Evolutionary conservation across 2,797 vertebrate genomes (phyloP).

Genomic region (Morus bassanus): DNA sequence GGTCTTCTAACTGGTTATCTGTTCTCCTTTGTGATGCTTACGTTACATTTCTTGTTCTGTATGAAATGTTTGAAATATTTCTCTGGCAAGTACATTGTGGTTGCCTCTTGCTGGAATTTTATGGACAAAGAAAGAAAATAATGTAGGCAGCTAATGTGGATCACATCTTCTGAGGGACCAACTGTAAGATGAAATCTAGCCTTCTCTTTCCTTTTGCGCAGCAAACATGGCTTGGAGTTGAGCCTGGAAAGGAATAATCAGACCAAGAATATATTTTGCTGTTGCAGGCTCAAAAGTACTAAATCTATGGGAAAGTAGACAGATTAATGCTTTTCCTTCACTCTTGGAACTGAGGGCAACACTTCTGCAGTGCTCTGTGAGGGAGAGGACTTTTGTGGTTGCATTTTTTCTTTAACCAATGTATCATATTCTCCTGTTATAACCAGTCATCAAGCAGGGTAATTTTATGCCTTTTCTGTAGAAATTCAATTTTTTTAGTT

Average conservation of each 20-base stretch:
- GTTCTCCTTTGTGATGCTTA: neutral
- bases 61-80: neutral
- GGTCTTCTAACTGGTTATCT: neutral
- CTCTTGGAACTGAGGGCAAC: neutral
- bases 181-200: neutral
- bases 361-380: neutral
- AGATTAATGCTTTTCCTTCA: neutral
- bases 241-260: neutral
- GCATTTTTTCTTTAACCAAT: neutral
- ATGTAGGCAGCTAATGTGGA: neutral
- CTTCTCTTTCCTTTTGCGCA: neutral
- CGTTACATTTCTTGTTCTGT: neutral
- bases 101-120: neutral
- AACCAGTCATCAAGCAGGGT: neutral
- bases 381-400: neutral
- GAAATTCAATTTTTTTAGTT: neutral
- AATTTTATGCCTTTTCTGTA: neutral
- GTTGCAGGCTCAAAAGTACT: neutral
- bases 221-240: neutral
- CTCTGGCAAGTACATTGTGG: neutral
- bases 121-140: neutral
- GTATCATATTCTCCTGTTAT: neutral
- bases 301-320: neutral
- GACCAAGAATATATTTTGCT: neutral
- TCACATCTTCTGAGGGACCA: neutral